Conservation (phyloP, 2,113 vertebrate genomes). For the Hypanus sabinus region DNA sequence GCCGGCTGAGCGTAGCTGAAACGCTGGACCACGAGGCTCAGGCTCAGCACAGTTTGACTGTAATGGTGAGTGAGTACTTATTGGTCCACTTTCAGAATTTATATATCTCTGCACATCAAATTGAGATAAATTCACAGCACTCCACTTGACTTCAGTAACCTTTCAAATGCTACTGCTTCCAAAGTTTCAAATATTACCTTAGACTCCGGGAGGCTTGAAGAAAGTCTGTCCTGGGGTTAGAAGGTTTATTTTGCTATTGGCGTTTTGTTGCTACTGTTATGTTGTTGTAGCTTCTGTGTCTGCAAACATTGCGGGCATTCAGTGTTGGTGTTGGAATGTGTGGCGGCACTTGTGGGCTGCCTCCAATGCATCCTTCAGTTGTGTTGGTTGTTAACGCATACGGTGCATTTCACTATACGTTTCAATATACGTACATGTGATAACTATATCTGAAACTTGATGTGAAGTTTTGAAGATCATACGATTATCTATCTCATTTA, state of each 20-base stretch:
- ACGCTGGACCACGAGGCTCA: conserved; percentile 85
- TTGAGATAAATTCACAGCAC: background rate
- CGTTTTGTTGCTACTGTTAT: no score
- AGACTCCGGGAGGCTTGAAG: no score
- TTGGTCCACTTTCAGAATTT: background rate
- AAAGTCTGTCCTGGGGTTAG: no score
- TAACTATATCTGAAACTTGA: background rate
- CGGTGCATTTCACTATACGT: no score
- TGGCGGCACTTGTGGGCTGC: no score
- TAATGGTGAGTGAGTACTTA: conserved; percentile 69
- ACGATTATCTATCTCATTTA: background rate
- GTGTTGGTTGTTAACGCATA: no score
- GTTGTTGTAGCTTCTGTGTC: no score
- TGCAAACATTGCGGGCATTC: no score
- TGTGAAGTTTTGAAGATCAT: background rate
- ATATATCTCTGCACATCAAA: background rate
- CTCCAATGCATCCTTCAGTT: no score
- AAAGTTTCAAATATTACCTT: background rate
- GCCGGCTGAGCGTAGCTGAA: conserved; percentile 75
- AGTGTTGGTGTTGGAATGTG: no score
- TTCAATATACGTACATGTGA: no score
- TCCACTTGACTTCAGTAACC: background rate
- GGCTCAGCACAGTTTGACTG: conserved; percentile 81
- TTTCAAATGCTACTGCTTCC: background rate
- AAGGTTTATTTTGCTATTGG: no score